Conservation (phyloP, 1,140 invertebrate genomes). For the Mya arenaria region DNA sequence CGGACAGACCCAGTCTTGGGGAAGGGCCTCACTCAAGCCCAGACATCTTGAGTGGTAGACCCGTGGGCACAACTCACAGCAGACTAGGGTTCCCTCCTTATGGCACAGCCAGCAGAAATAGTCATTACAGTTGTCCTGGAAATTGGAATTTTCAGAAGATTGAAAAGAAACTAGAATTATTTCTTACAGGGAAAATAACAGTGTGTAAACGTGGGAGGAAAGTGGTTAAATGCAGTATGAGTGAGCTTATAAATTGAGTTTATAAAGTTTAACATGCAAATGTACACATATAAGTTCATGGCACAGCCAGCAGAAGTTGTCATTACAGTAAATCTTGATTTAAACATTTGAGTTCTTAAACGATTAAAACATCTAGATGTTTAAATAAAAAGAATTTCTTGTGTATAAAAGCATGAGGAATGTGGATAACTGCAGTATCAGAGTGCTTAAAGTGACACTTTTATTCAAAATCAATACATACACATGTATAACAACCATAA, state of each 20-base stretch:
- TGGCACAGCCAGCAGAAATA: conserved; percentile 94
- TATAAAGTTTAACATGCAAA: too few relatives aligned
- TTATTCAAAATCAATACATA: not conserved
- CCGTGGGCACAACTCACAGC: conserved; percentile 92
- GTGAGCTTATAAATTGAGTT: too few relatives aligned
- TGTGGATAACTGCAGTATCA: too few relatives aligned
- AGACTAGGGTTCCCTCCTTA: conserved; percentile 84
- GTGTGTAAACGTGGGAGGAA: too few relatives aligned
- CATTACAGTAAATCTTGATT: conserved; percentile 83
- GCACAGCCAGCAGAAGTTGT: conserved; percentile 95
- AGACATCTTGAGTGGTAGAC: conserved; percentile 92
- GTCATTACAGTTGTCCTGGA: conserved; percentile 84
- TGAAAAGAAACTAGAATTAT: not conserved
- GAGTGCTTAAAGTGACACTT: not conserved
- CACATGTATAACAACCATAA: not conserved
- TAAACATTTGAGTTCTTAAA: too few relatives aligned
- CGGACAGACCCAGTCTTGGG: conserved; percentile 90
- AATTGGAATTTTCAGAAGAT: too few relatives aligned
- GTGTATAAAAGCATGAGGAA: too few relatives aligned
- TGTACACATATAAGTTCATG: too few relatives aligned
- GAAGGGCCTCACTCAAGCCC: conserved; percentile 79
- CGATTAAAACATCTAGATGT: not conserved
- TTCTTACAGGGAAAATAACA: too few relatives aligned
- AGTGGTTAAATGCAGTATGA: too few relatives aligned
- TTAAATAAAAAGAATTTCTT: too few relatives aligned